Percentiles rank a stretch among this genome's conserved stretches.
Conservation (phyloP, 1,140 invertebrate species). For the Micrasema longulum region DNA sequence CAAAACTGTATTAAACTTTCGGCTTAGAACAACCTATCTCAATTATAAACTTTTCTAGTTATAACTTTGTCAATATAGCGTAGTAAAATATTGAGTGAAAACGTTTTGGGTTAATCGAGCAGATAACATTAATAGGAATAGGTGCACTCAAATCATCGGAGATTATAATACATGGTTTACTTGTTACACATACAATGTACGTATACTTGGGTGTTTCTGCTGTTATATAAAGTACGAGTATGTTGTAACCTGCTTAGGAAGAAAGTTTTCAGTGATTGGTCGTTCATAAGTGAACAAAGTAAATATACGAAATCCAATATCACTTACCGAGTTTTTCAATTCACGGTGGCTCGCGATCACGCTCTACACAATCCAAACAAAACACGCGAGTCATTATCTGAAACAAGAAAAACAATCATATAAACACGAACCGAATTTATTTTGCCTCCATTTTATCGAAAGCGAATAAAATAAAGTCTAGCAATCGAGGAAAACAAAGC, state of each 20-base stretch:
- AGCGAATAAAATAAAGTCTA: not conserved
- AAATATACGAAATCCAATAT: constrained; percentile 11
- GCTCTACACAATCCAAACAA: constrained; percentile 23
- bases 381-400: constrained; percentile 36
- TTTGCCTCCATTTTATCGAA: constrained; percentile 8
- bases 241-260: too few species aligned
- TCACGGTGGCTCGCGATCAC: constrained; percentile 21
- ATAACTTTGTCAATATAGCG: not conserved
- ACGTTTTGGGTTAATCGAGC: not conserved
- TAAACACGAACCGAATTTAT: constrained; percentile 26
- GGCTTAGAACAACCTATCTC: not conserved
- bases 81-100: constrained; percentile 20
- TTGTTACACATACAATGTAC: too few species aligned
- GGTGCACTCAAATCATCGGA: not conserved
- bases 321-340: constrained; percentile 26
- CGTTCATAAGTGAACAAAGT: too few species aligned
- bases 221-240: too few species aligned
- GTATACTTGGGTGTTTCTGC: too few species aligned
- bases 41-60: constrained; percentile 37
- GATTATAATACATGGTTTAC: not conserved
- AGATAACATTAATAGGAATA: not conserved
- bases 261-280: too few species aligned
- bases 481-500: not conserved
- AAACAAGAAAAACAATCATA: constrained; percentile 33
- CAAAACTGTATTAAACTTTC: constrained; percentile 11